Percentiles rank a stretch among this genome's conserved stretches.
Evolutionary conservation across 2,888 invertebrate species (phyloP).

Genomic region (Dione juno): DNA sequence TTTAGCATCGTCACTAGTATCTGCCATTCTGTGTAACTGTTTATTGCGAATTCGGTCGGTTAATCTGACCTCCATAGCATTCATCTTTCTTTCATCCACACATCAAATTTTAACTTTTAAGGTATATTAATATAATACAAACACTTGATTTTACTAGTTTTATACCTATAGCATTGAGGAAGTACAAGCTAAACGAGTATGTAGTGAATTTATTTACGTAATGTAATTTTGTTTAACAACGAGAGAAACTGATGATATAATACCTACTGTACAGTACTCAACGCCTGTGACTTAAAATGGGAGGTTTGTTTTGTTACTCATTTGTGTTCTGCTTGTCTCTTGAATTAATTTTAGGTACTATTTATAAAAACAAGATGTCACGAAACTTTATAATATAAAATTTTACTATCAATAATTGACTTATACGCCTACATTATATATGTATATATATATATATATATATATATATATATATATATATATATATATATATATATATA

Average conservation of each 20-base stretch:
- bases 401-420: no score
- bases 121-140: background rate
- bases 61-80: no score
- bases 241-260: conserved; percentile 79
- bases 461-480: no score
- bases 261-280: conserved; percentile 50
- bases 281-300: conserved; percentile 30
- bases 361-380: background rate
- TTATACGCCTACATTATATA: no score
- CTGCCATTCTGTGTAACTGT: no score
- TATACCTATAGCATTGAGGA: conserved; percentile 54
- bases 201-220: conserved; percentile 66
- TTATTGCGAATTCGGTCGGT: no score
- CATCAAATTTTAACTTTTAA: no score
- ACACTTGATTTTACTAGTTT: conserved; percentile 19
- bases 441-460: no score
- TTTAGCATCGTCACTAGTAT: no score
- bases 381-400: no score
- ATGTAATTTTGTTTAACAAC: conserved; percentile 77
- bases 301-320: conserved; percentile 31
- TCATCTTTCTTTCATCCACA: no score
- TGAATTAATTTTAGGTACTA: background rate
- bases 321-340: conserved; percentile 25
- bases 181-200: conserved; percentile 59
- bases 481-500: no score